Percentiles rank a stretch among this genome's conserved stretches.
Evolutionary conservation across 2,113 vertebrate genomes (phyloP).

Genomic region (Peromyscus californicus): DNA sequence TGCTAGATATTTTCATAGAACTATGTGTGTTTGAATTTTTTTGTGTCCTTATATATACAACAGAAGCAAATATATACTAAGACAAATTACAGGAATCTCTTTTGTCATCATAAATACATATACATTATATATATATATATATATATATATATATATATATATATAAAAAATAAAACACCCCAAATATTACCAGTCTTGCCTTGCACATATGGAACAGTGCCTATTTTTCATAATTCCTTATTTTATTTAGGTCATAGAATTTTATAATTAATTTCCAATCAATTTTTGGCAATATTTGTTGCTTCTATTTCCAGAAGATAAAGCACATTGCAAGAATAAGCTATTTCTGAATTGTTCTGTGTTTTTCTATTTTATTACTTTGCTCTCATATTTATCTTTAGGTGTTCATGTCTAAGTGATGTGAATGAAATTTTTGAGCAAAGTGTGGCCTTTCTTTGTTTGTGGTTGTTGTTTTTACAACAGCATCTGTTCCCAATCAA

Average conservation of each 20-base stretch:
- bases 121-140: not conserved
- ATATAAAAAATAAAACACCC: not conserved
- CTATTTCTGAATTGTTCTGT: slow-evolving; percentile 55
- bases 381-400: slow-evolving; percentile 50
- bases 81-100: not conserved
- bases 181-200: slow-evolving; percentile 1
- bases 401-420: slow-evolving; percentile 60
- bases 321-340: slow-evolving; percentile 58
- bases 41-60: slow-evolving; percentile 31
- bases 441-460: slow-evolving; percentile 49
- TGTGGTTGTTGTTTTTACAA: not conserved
- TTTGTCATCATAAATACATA: not conserved
- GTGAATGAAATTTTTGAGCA: slow-evolving; percentile 63
- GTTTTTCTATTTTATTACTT: slow-evolving; percentile 41
- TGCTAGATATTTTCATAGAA: slow-evolving; percentile 14
- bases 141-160: not conserved
- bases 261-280: slow-evolving; percentile 75
- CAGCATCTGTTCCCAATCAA: slow-evolving; percentile 58
- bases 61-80: slow-evolving; percentile 50
- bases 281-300: slow-evolving; percentile 64
- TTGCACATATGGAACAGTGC: slow-evolving; percentile 37
- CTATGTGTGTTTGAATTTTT: not conserved
- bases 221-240: slow-evolving; percentile 61
- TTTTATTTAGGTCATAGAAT: slow-evolving; percentile 64
- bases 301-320: slow-evolving; percentile 60